Conservation (phyloP, 2,113 vertebrate species). For the Bos indicus region DNA sequence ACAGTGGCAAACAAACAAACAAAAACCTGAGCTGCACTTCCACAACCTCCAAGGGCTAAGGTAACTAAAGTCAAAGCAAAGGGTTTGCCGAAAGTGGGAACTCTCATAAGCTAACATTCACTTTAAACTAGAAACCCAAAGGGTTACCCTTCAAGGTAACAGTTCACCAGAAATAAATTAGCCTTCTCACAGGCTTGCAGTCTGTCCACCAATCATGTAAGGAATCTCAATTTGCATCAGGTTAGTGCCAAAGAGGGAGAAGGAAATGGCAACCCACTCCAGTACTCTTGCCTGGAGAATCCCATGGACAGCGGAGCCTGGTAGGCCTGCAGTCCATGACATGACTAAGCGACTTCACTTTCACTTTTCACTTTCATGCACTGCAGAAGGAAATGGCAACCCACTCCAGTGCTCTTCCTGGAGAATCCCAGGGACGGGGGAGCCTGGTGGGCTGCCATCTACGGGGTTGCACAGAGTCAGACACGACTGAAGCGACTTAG, state of each 20-base stretch:
- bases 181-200: neutral
- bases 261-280: too few species aligned
- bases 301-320: accelerated
- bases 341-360: too few species aligned
- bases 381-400: too few species aligned
- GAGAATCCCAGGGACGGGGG: too few species aligned
- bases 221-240: neutral
- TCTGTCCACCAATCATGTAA: neutral
- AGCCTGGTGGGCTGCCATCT: too few species aligned
- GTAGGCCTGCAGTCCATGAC: too few species aligned
- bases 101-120: neutral
- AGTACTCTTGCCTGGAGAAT: too few species aligned
- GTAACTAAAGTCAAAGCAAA: neutral
- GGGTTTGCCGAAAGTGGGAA: neutral
- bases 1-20: neutral
- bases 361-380: too few species aligned
- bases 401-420: too few species aligned
- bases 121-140: neutral
- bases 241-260: neutral
- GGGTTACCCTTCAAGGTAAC: neutral
- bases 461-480: too few species aligned
- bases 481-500: too few species aligned
- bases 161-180: neutral
- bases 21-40: neutral
- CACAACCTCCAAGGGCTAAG: neutral